Conservation (phyloP, 1,140 invertebrate genomes). For the Spodoptera frugiperda region DNA sequence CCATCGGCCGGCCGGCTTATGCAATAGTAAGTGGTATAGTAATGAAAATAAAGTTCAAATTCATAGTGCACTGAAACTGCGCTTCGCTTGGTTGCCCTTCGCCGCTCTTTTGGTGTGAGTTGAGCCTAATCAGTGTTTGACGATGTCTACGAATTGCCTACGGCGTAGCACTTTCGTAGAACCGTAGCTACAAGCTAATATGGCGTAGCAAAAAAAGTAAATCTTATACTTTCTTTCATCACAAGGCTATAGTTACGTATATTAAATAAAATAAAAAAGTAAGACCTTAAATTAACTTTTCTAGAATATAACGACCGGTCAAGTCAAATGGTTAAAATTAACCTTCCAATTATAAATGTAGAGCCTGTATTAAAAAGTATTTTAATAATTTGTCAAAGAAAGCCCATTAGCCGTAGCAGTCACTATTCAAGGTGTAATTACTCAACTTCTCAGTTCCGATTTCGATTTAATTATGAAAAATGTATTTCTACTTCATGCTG, state of each 20-base stretch:
- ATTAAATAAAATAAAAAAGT: neutral
- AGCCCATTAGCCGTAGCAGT: constrained; percentile 30
- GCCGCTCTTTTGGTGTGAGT: too few relatives aligned
- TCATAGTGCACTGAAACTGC: too few relatives aligned
- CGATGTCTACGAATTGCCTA: constrained; percentile 11
- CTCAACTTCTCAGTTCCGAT: constrained; percentile 41
- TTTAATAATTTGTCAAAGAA: constrained; percentile 42
- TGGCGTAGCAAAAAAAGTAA: neutral
- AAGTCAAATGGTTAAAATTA: constrained; percentile 28
- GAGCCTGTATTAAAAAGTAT: constrained; percentile 40
- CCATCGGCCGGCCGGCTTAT: too few relatives aligned
- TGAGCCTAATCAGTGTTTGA: neutral
- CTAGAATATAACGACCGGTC: neutral
- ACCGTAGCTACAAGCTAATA: neutral
- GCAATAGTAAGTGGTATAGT: too few relatives aligned
- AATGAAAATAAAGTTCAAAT: too few relatives aligned
- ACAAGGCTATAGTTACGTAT: neutral
- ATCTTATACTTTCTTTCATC: neutral
- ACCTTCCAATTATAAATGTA: constrained; percentile 32
- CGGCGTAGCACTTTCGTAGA: neutral
- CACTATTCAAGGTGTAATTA: constrained; percentile 43
- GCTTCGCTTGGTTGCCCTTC: too few relatives aligned
- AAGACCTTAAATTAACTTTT: neutral
- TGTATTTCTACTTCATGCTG: constrained; percentile 33
- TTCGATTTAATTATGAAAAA: constrained; percentile 44